Conservation (phyloP, 1,140 invertebrate species). For the Amyelois transitella region DNA sequence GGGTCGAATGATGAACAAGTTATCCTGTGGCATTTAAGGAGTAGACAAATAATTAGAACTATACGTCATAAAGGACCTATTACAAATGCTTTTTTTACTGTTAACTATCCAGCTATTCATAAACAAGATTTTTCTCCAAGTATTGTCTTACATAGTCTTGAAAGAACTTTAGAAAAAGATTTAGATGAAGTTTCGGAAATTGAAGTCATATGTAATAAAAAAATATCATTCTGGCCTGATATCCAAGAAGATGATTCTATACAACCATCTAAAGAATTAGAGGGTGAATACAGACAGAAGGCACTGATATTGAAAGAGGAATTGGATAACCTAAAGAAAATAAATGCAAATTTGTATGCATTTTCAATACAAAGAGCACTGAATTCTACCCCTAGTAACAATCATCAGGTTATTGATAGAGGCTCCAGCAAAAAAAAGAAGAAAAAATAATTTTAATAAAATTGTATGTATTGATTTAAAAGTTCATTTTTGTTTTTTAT, state of each 20-base stretch:
- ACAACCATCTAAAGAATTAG: conserved; percentile 21
- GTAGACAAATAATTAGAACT: conserved; percentile 81
- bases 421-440: conserved; percentile 42
- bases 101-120: conserved; percentile 48
- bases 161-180: conserved; percentile 52
- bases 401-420: conserved; percentile 20
- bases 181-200: conserved; percentile 45
- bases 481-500: conserved; percentile 4
- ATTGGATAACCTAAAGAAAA: conserved; percentile 45
- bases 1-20: conserved; percentile 84
- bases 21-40: conserved; percentile 86
- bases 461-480: neutral
- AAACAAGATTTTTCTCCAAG: conserved; percentile 52
- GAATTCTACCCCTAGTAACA: conserved; percentile 21
- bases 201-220: conserved; percentile 46
- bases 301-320: conserved; percentile 36
- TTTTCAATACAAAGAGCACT: conserved; percentile 47
- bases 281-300: conserved; percentile 29
- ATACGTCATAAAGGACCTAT: conserved; percentile 83
- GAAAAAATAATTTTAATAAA: conserved; percentile 23
- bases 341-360: conserved; percentile 53
- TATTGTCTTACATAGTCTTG: conserved; percentile 51
- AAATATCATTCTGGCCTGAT: conserved; percentile 50
- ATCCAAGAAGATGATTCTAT: conserved; percentile 8
- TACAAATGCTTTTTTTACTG: conserved; percentile 79